Conservation (phyloP, 2,113 vertebrate species). For the Ariopsis seemanni region DNA sequence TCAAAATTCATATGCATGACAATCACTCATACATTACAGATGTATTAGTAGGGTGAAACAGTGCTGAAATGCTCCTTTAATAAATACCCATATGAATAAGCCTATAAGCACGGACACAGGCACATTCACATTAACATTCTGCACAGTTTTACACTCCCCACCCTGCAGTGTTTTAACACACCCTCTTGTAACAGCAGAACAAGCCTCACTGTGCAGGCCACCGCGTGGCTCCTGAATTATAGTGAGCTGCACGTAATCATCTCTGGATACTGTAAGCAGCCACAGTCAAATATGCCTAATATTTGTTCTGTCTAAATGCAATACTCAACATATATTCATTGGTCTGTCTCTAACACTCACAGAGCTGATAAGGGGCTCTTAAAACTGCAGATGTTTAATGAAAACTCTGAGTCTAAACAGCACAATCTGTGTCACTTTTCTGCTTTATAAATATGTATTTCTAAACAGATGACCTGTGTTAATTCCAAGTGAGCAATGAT, state of each 20-base stretch:
- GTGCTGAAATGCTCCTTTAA: neutral
- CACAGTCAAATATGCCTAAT: neutral
- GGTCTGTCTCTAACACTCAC: neutral
- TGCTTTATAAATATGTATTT: neutral
- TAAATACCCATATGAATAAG: neutral
- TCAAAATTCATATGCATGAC: neutral
- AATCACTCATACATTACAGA: neutral
- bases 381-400: neutral
- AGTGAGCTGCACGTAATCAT: neutral
- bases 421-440: slow-evolving; percentile 1
- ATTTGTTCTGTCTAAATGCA: neutral
- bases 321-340: neutral
- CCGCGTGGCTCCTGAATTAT: neutral
- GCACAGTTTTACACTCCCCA: neutral
- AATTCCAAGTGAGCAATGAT: neutral
- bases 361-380: neutral
- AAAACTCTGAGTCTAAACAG: neutral
- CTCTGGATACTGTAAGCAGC: neutral
- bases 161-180: neutral
- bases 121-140: slow-evolving; percentile 13
- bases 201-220: neutral
- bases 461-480: slow-evolving; percentile 1
- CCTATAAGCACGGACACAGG: neutral
- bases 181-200: neutral
- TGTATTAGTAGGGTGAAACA: neutral